Conservation (phyloP, 2,797 vertebrate genomes). For the Cebuella pygmaea region DNA sequence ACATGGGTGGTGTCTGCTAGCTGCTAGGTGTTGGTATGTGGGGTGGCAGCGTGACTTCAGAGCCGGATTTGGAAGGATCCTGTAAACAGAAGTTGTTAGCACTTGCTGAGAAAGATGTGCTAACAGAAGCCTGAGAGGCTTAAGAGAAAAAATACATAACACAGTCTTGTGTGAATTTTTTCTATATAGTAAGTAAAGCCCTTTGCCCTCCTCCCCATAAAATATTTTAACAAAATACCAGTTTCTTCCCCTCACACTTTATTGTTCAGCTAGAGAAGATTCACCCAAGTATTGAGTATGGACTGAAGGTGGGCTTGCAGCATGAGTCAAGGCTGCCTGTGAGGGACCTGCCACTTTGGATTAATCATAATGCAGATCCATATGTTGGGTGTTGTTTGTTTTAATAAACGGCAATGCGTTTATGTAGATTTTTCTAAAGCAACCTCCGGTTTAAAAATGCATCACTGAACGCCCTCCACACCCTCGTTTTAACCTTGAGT, state of each 20-base stretch:
- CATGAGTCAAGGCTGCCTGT: fast-evolving
- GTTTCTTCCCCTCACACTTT: background rate
- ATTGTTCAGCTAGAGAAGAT: background rate
- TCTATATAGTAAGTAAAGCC: background rate
- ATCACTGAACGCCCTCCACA: background rate
- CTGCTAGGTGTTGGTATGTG: background rate
- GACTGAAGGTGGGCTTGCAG: background rate
- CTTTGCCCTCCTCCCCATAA: background rate
- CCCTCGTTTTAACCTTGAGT: background rate
- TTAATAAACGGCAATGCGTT: background rate
- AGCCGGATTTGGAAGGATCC: background rate
- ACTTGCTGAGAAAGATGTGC: background rate
- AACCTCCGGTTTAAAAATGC: background rate
- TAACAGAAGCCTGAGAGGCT: background rate
- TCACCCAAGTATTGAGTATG: background rate
- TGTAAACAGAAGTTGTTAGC: background rate
- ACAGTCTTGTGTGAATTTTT: background rate
- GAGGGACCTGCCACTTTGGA: background rate
- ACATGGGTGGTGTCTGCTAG: background rate
- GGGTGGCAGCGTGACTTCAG: background rate
- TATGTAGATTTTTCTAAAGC: background rate
- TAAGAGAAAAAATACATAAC: background rate
- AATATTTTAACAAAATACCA: background rate
- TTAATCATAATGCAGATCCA: background rate
- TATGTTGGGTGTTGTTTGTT: background rate